A percentile compares a stretch with the other conserved stretches of the same genome.
Evolutionary conservation across 2,113 vertebrate genomes (phyloP).

Genomic region (Mustelus asterias): DNA sequence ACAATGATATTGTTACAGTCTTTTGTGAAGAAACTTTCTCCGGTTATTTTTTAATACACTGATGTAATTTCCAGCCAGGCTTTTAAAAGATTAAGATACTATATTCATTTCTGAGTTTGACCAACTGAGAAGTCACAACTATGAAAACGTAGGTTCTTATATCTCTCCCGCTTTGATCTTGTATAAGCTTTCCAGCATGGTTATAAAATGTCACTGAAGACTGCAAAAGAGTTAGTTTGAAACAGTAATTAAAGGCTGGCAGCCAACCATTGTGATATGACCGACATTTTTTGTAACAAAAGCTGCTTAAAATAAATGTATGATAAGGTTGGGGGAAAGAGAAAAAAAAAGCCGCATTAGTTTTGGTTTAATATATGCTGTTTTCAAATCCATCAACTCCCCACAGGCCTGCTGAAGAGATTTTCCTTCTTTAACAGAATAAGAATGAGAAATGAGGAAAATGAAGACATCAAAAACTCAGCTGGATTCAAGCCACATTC

Average conservation of each 20-base stretch:
- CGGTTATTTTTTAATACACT: slow-evolving; percentile 40
- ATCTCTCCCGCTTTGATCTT: background rate
- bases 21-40: slow-evolving; percentile 54
- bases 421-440: slow-evolving; percentile 23
- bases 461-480: slow-evolving; percentile 70
- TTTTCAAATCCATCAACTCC: slow-evolving; percentile 15
- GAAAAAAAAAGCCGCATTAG: background rate
- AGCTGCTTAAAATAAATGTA: slow-evolving; percentile 14
- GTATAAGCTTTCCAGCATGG: background rate
- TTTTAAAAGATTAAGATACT: slow-evolving; percentile 39
- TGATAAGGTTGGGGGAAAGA: background rate
- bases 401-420: slow-evolving; percentile 13
- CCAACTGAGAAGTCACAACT: background rate
- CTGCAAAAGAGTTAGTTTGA: background rate
- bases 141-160: background rate
- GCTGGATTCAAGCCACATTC: slow-evolving; percentile 61
- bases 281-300: slow-evolving; percentile 9
- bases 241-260: slow-evolving; percentile 33
- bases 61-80: slow-evolving; percentile 45
- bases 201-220: background rate
- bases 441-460: slow-evolving; percentile 49
- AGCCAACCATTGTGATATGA: background rate
- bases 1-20: slow-evolving; percentile 51
- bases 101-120: background rate
- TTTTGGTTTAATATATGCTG: slow-evolving; percentile 25